Evolutionary conservation across 2,888 invertebrate genomes (phyloP).

Genomic region (Minunthozetes semirufus): DNA sequence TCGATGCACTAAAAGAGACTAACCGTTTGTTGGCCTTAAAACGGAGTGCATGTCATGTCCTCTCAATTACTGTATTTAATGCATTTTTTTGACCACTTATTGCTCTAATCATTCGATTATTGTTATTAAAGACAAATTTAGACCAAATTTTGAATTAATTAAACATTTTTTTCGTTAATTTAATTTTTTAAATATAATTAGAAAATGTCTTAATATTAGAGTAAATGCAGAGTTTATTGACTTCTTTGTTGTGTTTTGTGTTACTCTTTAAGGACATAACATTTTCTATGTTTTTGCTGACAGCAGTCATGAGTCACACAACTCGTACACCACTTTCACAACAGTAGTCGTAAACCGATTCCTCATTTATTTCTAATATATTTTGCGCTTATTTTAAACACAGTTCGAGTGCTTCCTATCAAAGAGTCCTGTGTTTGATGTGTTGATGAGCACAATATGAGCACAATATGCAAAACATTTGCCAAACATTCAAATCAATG

Average conservation of each 20-base stretch:
- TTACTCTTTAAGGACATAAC: constrained; percentile 22
- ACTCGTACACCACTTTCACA: constrained; percentile 1
- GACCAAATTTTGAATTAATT: background rate
- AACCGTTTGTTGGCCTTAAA: background rate
- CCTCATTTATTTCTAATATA: background rate
- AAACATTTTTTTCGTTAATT: background rate
- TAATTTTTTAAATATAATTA: background rate
- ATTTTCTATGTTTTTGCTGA: background rate
- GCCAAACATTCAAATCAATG: background rate
- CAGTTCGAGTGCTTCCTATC: background rate
- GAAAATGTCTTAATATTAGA: background rate
- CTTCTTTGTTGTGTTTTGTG: constrained; percentile 4
- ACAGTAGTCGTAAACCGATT: too few species aligned
- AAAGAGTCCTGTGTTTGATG: background rate
- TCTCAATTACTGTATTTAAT: background rate
- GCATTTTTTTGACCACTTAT: background rate
- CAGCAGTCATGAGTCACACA: background rate
- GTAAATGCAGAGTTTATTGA: constrained; percentile 10
- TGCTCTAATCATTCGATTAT: background rate
- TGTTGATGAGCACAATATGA: constrained; percentile 2
- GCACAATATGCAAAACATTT: constrained; percentile 18
- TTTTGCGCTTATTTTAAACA: constrained; percentile 16
- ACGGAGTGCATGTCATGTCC: background rate
- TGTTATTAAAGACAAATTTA: constrained; percentile 19
- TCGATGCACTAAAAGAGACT: too few species aligned